A percentile compares a stretch with the other conserved stretches of the same genome.
These are phyloP conservation scores for Hyperoplus immaculatus DNA, from an alignment of 2,797 vertebrate genomes.

Conservation along the genomic window DNA sequence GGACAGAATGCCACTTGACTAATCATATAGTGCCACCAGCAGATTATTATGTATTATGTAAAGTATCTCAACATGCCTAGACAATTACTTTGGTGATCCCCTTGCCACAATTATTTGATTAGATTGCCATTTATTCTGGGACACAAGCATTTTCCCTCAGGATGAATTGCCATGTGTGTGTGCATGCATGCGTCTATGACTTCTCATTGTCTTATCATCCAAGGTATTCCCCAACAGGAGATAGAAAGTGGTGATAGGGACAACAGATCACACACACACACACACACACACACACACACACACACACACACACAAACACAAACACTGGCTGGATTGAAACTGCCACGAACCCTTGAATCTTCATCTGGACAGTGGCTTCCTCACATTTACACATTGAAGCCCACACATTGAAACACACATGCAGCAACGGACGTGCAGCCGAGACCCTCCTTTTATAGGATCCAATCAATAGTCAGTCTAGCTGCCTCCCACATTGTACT, in stretches of 20 bases:
- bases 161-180: not conserved
- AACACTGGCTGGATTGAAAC: too few relatives aligned
- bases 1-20: not conserved
- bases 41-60: too few relatives aligned
- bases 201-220: conserved; percentile 21
- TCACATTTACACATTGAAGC: conserved; percentile 23
- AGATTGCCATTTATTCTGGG: not conserved
- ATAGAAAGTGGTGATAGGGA: conserved; percentile 28
- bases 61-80: too few relatives aligned
- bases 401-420: conserved; percentile 21
- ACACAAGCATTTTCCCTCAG: too few relatives aligned
- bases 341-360: too few relatives aligned
- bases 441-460: conserved; percentile 46
- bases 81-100: too few relatives aligned
- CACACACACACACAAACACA: conserved; percentile 5
- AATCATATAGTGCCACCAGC: too few relatives aligned
- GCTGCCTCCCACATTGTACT: conserved; percentile 53
- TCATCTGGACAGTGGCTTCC: not conserved
- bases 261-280: not conserved
- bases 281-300: conserved; percentile 19
- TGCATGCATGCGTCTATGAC: conserved; percentile 7
- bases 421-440: conserved; percentile 14
- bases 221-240: conserved; percentile 18
- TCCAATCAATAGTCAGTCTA: conserved; percentile 56
- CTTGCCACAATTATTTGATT: too few relatives aligned